phyloP scores from a whole-genome alignment of 2,113 vertebrate genomes.

The Tetrao urogallus region DNA sequence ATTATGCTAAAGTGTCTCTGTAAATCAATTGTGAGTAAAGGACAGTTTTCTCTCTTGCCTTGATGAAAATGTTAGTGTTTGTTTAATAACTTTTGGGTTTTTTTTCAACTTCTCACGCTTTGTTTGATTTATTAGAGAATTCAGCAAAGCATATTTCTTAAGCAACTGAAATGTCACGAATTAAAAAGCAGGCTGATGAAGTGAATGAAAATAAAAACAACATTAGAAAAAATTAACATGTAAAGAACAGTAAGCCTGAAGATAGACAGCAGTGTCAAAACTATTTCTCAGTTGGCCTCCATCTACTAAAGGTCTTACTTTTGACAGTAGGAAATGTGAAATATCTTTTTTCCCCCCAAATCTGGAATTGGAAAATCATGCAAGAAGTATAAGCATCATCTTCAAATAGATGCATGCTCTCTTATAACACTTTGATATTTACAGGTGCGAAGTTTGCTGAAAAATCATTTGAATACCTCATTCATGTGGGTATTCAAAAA shows the following conservation, averaged over 20 bases:
- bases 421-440: neutral
- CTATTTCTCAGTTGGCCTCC: neutral
- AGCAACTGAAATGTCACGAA: neutral
- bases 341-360: neutral
- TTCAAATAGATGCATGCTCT: neutral
- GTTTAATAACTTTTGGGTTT: neutral
- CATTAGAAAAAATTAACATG: accelerated
- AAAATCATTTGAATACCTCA: neutral
- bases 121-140: neutral
- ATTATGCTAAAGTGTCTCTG: neutral
- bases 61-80: neutral
- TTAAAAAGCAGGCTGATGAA: neutral
- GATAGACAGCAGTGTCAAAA: neutral
- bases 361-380: neutral
- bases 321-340: neutral
- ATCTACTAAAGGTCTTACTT: neutral
- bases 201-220: neutral
- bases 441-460: neutral
- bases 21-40: neutral
- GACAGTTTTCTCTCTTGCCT: neutral
- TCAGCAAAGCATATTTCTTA: neutral
- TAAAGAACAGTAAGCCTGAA: neutral
- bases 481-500: neutral
- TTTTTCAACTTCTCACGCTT: neutral
- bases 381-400: neutral